phyloP scores from a whole-genome alignment of 37 sponge, comb jelly and placozoan genomes.

The Chondrosia reniformis region DNA sequence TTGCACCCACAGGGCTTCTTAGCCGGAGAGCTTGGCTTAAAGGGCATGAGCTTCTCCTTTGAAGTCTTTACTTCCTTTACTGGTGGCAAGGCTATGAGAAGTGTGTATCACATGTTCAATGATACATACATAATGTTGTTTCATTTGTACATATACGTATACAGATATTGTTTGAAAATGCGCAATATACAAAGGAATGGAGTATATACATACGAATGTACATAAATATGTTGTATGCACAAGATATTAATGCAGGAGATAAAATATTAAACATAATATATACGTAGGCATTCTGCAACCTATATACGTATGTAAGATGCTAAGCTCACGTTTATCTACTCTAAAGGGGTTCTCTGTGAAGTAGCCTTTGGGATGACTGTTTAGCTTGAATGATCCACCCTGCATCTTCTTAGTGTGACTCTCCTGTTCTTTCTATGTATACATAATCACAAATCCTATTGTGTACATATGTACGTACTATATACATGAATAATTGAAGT shows the following conservation, averaged over 20 bases:
- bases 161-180: too few relatives aligned
- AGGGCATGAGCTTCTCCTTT: conserved; percentile 78
- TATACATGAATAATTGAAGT: not conserved
- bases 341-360: conserved; percentile 85
- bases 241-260: too few relatives aligned
- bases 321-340: conserved; percentile 31
- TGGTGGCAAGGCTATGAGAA: conserved; percentile 34
- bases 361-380: conserved; percentile 55
- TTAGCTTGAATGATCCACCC: conserved; percentile 81
- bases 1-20: conserved; percentile 84
- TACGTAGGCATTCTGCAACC: too few relatives aligned
- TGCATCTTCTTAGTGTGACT: conserved; percentile 63
- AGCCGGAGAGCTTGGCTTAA: conserved; percentile 86
- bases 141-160: too few relatives aligned
- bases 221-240: too few relatives aligned
- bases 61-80: not conserved
- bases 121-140: too few relatives aligned
- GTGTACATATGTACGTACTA: not conserved
- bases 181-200: too few relatives aligned
- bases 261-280: too few relatives aligned
- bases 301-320: too few relatives aligned
- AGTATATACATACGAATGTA: too few relatives aligned
- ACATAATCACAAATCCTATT: not conserved
- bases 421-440: conserved; percentile 37
- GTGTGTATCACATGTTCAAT: not conserved